These are phyloP conservation scores for Gorsachius magnificus DNA, from an alignment of 2,797 vertebrate species.

Conservation along the genomic window DNA sequence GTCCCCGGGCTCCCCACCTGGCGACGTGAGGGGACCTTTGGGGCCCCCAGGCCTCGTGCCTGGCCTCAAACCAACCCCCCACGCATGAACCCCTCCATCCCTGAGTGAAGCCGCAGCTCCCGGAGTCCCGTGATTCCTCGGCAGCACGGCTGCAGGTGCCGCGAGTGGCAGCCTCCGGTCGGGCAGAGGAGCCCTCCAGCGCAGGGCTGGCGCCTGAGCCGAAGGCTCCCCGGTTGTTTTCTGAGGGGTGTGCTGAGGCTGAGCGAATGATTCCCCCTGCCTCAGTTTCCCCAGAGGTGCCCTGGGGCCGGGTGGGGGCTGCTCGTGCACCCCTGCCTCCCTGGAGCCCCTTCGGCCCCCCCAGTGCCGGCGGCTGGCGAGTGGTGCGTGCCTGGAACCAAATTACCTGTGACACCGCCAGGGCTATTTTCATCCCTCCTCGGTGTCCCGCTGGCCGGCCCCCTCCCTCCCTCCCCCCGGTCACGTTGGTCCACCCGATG, in stretches of 20 bases:
- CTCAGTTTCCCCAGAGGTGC: background rate
- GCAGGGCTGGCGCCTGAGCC: background rate
- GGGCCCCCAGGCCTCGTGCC: background rate
- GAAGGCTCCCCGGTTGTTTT: background rate
- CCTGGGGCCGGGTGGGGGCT: rapidly evolving
- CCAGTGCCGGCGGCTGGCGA: background rate
- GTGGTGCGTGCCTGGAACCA: background rate
- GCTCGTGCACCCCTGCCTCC: background rate
- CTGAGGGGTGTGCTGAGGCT: rapidly evolving
- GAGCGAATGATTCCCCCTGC: background rate
- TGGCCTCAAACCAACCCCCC: too few species aligned
- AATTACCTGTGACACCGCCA: slow-evolving; percentile 6
- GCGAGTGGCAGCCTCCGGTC: background rate
- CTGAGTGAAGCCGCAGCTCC: background rate
- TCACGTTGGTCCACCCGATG: slow-evolving; percentile 16
- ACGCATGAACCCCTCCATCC: rapidly evolving
- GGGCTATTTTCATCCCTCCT: slow-evolving; percentile 48
- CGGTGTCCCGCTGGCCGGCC: too few species aligned
- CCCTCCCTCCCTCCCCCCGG: too few species aligned
- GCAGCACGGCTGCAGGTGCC: background rate
- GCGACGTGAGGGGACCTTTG: background rate
- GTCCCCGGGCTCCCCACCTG: background rate
- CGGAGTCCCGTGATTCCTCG: background rate
- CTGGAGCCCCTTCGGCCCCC: background rate
- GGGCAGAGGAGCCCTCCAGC: rapidly evolving